These are phyloP conservation scores for Orussus abietinus DNA, from an alignment of 1,140 invertebrate genomes.

Conservation along the genomic window DNA sequence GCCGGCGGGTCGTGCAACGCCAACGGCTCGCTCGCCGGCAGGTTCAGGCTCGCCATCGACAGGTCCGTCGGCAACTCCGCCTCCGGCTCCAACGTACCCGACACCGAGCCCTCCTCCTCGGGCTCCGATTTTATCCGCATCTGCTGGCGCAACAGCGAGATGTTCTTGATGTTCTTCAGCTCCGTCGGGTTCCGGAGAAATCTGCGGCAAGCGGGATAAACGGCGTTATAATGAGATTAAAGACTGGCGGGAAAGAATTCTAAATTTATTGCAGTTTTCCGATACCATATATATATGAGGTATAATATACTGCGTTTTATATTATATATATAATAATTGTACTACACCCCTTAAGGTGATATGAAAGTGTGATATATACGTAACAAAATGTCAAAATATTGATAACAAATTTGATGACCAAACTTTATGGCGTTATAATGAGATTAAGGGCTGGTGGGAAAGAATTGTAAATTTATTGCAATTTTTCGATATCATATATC, in stretches of 20 bases:
- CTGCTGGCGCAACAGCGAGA: slow-evolving; percentile 81
- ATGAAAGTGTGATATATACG: neutral
- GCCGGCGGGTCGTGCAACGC: slow-evolving; percentile 48
- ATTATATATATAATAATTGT: too few species aligned
- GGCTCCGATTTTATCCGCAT: slow-evolving; percentile 68
- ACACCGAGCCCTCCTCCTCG: slow-evolving; percentile 49
- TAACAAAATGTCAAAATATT: neutral
- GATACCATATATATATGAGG: too few species aligned
- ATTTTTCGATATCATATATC: too few species aligned
- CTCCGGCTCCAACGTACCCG: slow-evolving; percentile 49
- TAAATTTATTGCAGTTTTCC: too few species aligned
- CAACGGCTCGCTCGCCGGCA: slow-evolving; percentile 28
- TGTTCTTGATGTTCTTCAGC: slow-evolving; percentile 89
- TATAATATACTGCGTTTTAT: too few species aligned
- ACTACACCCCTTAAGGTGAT: too few species aligned
- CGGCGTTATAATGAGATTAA: neutral
- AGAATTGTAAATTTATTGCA: too few species aligned
- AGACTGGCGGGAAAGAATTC: neutral
- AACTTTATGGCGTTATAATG: neutral
- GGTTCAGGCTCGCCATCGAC: neutral
- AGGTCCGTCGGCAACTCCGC: slow-evolving; percentile 65
- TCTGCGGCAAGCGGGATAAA: slow-evolving; percentile 44
- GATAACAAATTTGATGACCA: neutral
- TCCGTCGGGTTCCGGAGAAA: slow-evolving; percentile 86
- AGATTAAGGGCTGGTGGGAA: neutral